These are phyloP conservation scores for Doris montereyensis DNA, from an alignment of 2,888 invertebrate species.

Conservation along the genomic window DNA sequence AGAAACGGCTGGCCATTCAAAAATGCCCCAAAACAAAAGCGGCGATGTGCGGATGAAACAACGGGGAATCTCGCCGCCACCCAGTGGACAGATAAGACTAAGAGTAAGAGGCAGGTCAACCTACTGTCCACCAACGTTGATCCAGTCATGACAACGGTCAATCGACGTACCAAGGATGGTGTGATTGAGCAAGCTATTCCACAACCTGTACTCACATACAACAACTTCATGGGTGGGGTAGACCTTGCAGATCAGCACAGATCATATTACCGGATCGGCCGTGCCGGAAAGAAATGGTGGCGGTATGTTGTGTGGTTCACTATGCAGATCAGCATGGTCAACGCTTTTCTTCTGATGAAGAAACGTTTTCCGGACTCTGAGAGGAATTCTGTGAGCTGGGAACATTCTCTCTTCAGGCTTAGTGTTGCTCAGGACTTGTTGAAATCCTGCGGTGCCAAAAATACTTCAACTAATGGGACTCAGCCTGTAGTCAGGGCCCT, in stretches of 20 bases:
- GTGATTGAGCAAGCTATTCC: too few relatives aligned
- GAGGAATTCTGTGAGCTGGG: not conserved
- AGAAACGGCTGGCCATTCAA: too few relatives aligned
- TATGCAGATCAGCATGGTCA: not conserved
- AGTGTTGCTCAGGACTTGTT: not conserved
- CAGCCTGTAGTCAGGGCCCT: too few relatives aligned
- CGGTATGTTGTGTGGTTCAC: not conserved
- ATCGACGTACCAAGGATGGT: not conserved
- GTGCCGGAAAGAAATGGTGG: slow-evolving; percentile 1
- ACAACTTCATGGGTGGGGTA: too few relatives aligned
- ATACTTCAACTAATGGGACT: too few relatives aligned
- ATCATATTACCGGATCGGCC: not conserved
- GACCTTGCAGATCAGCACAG: too few relatives aligned
- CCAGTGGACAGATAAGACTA: slow-evolving; percentile 39
- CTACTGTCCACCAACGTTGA: slow-evolving; percentile 33
- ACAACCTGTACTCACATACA: too few relatives aligned
- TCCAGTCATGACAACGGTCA: not conserved
- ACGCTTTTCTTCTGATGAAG: slow-evolving; percentile 1
- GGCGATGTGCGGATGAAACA: slow-evolving; percentile 31
- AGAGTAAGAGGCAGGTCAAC: slow-evolving; percentile 39
- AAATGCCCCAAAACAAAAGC: not conserved
- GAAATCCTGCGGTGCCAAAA: too few relatives aligned
- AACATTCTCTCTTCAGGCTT: not conserved
- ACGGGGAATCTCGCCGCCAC: slow-evolving; percentile 36
- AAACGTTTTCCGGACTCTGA: not conserved